phyloP scores from a whole-genome alignment of 2,888 invertebrate species.

The Theretra japonica region DNA sequence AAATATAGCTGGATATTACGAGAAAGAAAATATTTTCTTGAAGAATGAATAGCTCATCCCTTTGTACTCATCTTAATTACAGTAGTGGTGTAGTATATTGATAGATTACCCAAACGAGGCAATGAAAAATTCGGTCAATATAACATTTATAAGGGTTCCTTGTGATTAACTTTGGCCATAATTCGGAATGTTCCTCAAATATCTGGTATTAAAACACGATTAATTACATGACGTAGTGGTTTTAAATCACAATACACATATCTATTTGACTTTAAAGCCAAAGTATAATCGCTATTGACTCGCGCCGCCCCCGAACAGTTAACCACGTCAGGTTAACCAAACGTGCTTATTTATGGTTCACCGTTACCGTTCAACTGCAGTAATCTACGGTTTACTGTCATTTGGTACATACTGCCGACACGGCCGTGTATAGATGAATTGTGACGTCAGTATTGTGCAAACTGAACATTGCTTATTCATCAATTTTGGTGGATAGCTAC shows the following conservation, averaged over 20 bases:
- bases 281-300: background rate
- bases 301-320: slow-evolving; percentile 11
- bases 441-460: background rate
- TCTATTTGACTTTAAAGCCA: background rate
- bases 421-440: background rate
- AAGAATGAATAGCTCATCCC: too few relatives aligned
- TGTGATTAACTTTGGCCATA: too few relatives aligned
- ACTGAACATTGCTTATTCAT: background rate
- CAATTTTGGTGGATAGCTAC: background rate
- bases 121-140: too few relatives aligned
- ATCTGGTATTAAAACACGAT: too few relatives aligned
- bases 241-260: background rate
- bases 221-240: too few relatives aligned
- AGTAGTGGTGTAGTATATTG: too few relatives aligned
- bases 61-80: too few relatives aligned
- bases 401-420: background rate
- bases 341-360: slow-evolving; percentile 19
- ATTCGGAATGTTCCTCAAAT: too few relatives aligned
- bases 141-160: too few relatives aligned
- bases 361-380: slow-evolving; percentile 1
- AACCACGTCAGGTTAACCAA: slow-evolving; percentile 14
- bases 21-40: too few relatives aligned
- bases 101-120: too few relatives aligned
- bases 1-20: too few relatives aligned
- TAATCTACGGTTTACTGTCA: background rate